These are phyloP conservation scores for Hirtodrosophila histrioides DNA, from an alignment of 2,888 invertebrate genomes.

Conservation along the genomic window DNA sequence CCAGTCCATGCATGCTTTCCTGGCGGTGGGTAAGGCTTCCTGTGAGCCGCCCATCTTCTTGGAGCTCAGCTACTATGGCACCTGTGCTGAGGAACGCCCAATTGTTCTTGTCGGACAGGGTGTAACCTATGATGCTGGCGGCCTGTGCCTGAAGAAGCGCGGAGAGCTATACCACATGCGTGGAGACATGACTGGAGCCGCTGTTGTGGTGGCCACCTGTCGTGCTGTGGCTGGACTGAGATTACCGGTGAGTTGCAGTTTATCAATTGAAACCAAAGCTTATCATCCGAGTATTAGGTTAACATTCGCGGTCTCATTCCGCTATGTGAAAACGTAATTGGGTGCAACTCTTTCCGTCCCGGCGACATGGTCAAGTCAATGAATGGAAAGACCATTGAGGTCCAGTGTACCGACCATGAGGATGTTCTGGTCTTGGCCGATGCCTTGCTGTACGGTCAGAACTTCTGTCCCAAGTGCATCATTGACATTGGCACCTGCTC, in stretches of 20 bases:
- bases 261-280: not conserved
- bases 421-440: constrained; percentile 91
- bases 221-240: constrained; percentile 89
- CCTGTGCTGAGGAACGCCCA: constrained; percentile 87
- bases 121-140: constrained; percentile 90
- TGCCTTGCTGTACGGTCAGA: constrained; percentile 90
- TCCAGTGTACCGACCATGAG: constrained; percentile 90
- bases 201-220: constrained; percentile 89
- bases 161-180: constrained; percentile 86
- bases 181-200: constrained; percentile 94
- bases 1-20: constrained; percentile 91
- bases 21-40: constrained; percentile 91
- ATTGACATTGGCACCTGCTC: constrained; percentile 93
- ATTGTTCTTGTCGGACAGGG: constrained; percentile 90
- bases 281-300: constrained; percentile 72
- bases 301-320: constrained; percentile 91
- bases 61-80: constrained; percentile 90
- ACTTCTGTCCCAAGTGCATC: constrained; percentile 87
- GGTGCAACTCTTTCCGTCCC: constrained; percentile 90
- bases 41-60: constrained; percentile 91
- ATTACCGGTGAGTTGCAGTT: constrained; percentile 85
- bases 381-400: constrained; percentile 89
- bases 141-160: constrained; percentile 88
- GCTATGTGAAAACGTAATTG: constrained; percentile 92
- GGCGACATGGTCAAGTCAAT: constrained; percentile 91